Percentiles rank a stretch among this genome's conserved stretches.
These are phyloP conservation scores for Steinernema feltiae DNA, from an alignment of 1,140 invertebrate species.

Conservation along the genomic window DNA sequence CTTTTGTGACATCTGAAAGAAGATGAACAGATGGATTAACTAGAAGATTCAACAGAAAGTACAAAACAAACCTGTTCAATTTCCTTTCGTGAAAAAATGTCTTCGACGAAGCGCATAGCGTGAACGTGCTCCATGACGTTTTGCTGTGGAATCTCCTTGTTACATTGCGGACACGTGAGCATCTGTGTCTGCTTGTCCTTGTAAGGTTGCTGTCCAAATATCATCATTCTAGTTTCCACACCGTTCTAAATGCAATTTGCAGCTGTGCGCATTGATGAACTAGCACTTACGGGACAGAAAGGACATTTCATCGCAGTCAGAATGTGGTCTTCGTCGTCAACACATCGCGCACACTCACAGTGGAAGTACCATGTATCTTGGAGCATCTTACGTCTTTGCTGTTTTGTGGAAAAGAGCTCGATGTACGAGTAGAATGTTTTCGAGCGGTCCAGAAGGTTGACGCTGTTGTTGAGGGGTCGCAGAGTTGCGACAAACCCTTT, in stretches of 20 bases:
- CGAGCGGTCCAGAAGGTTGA: conserved; percentile 39
- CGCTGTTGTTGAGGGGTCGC: conserved; percentile 32
- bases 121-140: conserved; percentile 37
- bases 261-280: conserved; percentile 18
- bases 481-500: conserved; percentile 49
- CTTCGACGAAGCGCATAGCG: conserved; percentile 44
- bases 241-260: not conserved
- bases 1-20: conserved; percentile 15
- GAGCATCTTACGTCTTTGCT: conserved; percentile 50
- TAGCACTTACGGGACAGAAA: conserved; percentile 24
- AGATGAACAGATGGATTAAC: too few relatives aligned
- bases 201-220: conserved; percentile 25
- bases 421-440: conserved; percentile 55
- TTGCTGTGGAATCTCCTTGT: conserved; percentile 19
- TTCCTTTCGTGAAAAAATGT: conserved; percentile 22
- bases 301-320: conserved; percentile 50
- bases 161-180: conserved; percentile 36
- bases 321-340: conserved; percentile 45
- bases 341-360: conserved; percentile 51
- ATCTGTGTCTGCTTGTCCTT: conserved; percentile 29
- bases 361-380: conserved; percentile 56
- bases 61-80: conserved; percentile 5
- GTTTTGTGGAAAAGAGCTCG: conserved; percentile 39
- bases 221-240: not conserved
- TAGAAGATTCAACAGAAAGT: not conserved